Conservation (phyloP, 2,113 vertebrate species). For the Indicator indicator region DNA sequence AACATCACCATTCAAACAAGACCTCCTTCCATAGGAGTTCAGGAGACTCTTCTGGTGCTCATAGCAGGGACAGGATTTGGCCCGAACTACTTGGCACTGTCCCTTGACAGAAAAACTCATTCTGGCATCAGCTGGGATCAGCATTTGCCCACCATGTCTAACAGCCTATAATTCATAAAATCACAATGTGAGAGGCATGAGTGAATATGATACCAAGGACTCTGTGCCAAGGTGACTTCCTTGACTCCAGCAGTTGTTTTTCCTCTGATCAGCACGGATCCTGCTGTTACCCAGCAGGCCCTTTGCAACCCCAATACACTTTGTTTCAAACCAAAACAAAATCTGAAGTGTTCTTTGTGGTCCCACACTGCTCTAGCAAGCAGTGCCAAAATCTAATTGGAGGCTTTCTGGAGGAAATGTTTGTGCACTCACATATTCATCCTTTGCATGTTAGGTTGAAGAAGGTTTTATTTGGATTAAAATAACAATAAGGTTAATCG, state of each 20-base stretch:
- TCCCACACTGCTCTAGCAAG: not conserved
- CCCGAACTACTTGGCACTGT: not conserved
- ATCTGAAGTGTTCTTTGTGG: constrained; percentile 22
- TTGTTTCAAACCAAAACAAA: constrained; percentile 51
- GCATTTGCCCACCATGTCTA: not conserved
- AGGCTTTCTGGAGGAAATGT: constrained; percentile 19
- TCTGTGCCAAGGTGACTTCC: constrained; percentile 47
- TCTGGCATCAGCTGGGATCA: not conserved
- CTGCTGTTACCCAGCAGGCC: constrained; percentile 35
- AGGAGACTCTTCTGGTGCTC: not conserved
- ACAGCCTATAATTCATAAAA: not conserved
- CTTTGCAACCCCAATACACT: constrained; percentile 21
- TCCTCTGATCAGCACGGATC: constrained; percentile 51
- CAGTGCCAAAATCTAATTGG: constrained; percentile 44
- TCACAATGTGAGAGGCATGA: not conserved
- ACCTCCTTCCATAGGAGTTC: not conserved
- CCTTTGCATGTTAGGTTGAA: constrained; percentile 18
- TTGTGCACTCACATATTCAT: not conserved
- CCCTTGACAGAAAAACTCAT: not conserved
- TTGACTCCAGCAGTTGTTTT: constrained; percentile 55
- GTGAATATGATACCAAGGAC: constrained; percentile 7
- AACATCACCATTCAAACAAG: not conserved
- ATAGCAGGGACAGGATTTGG: not conserved
- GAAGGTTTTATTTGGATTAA: constrained; percentile 40
- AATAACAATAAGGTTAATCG: constrained; percentile 22